These are phyloP conservation scores for Aselliscus stoliczkanus DNA, from an alignment of 2,797 vertebrate species.

Conservation along the genomic window DNA sequence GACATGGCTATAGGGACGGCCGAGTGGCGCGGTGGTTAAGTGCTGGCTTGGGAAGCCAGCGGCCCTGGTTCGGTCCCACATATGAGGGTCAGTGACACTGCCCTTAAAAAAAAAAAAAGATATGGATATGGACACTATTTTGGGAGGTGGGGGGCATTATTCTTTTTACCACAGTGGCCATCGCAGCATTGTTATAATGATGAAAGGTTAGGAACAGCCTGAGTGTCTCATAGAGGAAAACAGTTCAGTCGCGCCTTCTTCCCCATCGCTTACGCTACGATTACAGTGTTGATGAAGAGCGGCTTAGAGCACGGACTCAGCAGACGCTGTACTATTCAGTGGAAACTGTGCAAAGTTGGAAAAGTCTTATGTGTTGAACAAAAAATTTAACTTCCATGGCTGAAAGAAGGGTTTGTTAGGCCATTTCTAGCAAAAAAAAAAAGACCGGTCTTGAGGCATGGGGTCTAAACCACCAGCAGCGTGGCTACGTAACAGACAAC, in stretches of 20 bases:
- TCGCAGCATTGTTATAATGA: not conserved
- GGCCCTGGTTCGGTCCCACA: too few relatives aligned
- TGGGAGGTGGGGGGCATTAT: fast-evolving
- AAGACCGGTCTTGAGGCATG: not conserved
- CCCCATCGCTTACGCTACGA: not conserved
- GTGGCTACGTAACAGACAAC: not conserved
- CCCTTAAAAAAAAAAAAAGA: too few relatives aligned
- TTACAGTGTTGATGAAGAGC: not conserved
- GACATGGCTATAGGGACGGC: too few relatives aligned
- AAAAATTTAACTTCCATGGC: not conserved
- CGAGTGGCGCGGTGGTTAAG: too few relatives aligned
- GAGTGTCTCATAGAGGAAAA: not conserved
- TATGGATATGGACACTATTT: not conserved
- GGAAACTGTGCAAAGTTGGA: not conserved
- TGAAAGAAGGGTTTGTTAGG: not conserved
- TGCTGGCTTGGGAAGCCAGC: too few relatives aligned
- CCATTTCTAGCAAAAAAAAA: not conserved
- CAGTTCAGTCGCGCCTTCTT: not conserved
- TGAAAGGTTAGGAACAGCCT: not conserved
- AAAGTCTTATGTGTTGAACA: not conserved
- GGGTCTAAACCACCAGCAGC: not conserved
- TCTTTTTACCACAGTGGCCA: not conserved
- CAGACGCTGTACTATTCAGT: not conserved
- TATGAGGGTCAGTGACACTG: too few relatives aligned
- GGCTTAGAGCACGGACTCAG: not conserved